A percentile compares a stretch with the other conserved stretches of the same genome.
Conservation (phyloP, 1,140 invertebrate genomes). For the Antheraea pernyi region DNA sequence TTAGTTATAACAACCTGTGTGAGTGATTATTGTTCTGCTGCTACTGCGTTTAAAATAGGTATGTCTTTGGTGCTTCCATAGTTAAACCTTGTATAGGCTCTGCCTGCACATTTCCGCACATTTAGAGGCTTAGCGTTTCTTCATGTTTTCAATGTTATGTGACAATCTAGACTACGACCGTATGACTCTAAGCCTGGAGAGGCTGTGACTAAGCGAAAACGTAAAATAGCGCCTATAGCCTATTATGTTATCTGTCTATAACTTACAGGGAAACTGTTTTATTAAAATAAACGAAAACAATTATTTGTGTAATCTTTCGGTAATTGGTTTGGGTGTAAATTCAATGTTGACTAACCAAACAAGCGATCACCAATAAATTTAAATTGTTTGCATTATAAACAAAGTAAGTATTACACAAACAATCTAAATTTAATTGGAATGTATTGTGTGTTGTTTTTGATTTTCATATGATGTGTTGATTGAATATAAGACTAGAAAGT, state of each 20-base stretch:
- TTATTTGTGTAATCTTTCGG: background rate
- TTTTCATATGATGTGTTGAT: background rate
- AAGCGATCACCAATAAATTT: slow-evolving; percentile 1
- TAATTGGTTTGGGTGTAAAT: slow-evolving; percentile 7
- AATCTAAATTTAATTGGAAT: slow-evolving; percentile 1
- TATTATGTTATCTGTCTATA: background rate
- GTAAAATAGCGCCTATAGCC: no score
- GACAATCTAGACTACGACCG: no score
- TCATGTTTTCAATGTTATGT: no score
- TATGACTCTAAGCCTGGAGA: no score
- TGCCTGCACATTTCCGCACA: no score
- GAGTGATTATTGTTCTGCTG: no score
- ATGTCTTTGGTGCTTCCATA: no score
- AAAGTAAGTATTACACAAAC: background rate
- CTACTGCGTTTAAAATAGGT: no score
- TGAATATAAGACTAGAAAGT: background rate
- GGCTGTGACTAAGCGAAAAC: no score
- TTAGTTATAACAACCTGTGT: no score
- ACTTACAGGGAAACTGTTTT: background rate
- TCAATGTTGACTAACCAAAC: slow-evolving; percentile 8
- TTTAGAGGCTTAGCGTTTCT: no score
- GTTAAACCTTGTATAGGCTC: no score
- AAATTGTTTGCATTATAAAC: slow-evolving; percentile 9
- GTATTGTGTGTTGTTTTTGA: background rate
- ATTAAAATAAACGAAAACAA: background rate